A percentile compares a stretch with the other conserved stretches of the same genome.
Evolutionary conservation across 92 coral and sea anemone species (phyloP).

Genomic region (Zoanthus sociatus): DNA sequence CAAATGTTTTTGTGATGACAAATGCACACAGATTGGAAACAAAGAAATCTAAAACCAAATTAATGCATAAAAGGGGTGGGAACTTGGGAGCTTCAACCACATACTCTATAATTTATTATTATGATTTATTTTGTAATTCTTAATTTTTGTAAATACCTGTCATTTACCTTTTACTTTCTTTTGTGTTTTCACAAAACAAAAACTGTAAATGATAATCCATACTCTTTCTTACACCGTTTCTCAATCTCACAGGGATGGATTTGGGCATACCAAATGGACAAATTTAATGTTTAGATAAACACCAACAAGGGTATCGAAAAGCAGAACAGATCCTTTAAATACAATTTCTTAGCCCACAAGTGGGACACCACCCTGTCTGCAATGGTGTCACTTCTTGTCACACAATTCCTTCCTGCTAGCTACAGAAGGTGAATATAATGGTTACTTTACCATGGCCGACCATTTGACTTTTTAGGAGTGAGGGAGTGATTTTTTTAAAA

Average conservation of each 20-base stretch:
- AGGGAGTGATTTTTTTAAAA: too few relatives aligned
- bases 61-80: not conserved
- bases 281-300: constrained; percentile 49
- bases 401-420: constrained; percentile 50
- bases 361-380: constrained; percentile 46
- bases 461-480: too few relatives aligned
- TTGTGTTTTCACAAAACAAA: not conserved
- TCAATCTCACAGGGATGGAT: constrained; percentile 56
- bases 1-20: not conserved
- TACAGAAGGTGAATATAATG: constrained; percentile 42
- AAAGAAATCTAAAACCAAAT: not conserved
- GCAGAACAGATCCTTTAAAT: constrained; percentile 53
- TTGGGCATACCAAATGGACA: constrained; percentile 64
- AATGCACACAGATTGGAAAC: not conserved
- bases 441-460: too few relatives aligned
- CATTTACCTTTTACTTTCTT: not conserved
- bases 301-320: constrained; percentile 67
- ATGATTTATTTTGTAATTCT: not conserved
- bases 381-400: constrained; percentile 46
- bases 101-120: too few relatives aligned
- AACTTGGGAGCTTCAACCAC: not conserved
- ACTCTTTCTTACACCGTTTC: not conserved
- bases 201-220: not conserved
- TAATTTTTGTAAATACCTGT: not conserved
- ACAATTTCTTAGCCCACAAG: constrained; percentile 34